These are phyloP conservation scores for Tamias sibiricus DNA, from an alignment of 2,113 vertebrate genomes.

Conservation along the genomic window DNA sequence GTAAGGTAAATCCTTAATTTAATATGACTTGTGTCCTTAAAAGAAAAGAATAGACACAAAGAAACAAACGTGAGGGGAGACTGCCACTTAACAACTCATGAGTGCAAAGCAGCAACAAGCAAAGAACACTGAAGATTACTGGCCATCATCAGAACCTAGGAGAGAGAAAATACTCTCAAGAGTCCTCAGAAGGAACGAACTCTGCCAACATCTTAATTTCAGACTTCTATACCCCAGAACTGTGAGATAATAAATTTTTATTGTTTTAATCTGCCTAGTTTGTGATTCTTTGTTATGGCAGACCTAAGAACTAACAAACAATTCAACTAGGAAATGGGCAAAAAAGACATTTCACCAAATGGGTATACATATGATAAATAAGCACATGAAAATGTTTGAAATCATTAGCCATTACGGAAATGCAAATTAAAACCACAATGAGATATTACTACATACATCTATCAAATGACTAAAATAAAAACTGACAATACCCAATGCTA, in stretches of 20 bases:
- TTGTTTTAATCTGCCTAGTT: too few species aligned
- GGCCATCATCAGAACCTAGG: neutral
- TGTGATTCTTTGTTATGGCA: neutral
- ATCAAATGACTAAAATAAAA: neutral
- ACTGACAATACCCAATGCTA: neutral
- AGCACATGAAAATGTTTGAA: too few species aligned
- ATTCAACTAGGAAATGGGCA: neutral
- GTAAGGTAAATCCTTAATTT: neutral
- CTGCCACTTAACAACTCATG: neutral
- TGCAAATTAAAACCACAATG: too few species aligned
- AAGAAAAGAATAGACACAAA: neutral
- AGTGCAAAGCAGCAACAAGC: neutral
- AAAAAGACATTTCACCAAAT: neutral
- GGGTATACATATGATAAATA: too few species aligned
- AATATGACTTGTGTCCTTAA: neutral
- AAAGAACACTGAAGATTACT: neutral
- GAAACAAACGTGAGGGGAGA: neutral
- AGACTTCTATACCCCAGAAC: too few species aligned
- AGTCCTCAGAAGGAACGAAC: neutral
- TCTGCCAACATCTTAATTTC: neutral
- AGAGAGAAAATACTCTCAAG: neutral
- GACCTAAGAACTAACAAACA: neutral
- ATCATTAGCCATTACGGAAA: too few species aligned
- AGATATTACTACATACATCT: neutral
- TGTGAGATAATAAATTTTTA: too few species aligned